Percentiles rank a stretch among this genome's conserved stretches.
phyloP scores from a whole-genome alignment of 2,888 invertebrate species.

The Eupithecia exiguata region DNA sequence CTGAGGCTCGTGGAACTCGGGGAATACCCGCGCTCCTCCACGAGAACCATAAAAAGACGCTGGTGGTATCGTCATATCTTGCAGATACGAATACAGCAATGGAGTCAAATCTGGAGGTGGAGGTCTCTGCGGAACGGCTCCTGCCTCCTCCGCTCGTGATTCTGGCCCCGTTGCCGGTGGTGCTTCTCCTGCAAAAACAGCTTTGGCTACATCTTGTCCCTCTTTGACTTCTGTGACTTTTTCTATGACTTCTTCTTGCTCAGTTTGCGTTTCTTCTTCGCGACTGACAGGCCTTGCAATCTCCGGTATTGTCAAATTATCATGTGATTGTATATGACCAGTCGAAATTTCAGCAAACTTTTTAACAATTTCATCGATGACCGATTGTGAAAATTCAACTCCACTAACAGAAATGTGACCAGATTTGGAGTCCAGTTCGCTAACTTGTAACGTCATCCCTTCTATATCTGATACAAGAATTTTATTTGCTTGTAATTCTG shows the following conservation, averaged over 20 bases:
- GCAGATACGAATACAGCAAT: constrained; percentile 80
- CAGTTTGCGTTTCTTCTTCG: constrained; percentile 77
- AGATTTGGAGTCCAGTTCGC: constrained; percentile 88
- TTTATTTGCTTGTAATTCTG: constrained; percentile 90
- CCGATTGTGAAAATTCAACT: constrained; percentile 87
- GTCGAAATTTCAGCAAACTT: constrained; percentile 80
- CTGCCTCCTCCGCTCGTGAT: constrained; percentile 56
- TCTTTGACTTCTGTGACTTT: constrained; percentile 46
- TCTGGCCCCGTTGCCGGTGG: constrained; percentile 49
- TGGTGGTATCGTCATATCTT: constrained; percentile 80
- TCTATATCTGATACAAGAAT: constrained; percentile 92
- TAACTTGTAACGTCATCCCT: constrained; percentile 87
- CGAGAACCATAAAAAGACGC: constrained; percentile 76
- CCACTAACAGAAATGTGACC: constrained; percentile 87
- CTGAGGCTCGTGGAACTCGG: constrained; percentile 68
- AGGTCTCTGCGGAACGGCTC: constrained; percentile 71
- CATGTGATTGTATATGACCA: constrained; percentile 44
- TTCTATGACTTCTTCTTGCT: constrained; percentile 48
- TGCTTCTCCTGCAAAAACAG: constrained; percentile 43
- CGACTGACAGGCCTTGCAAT: constrained; percentile 61
- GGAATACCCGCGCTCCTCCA: constrained; percentile 40
- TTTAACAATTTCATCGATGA: constrained; percentile 87
- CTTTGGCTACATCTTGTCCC: constrained; percentile 27
- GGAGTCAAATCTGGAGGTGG: constrained; percentile 80
- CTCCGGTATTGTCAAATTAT: constrained; percentile 50